Evolutionary conservation across 2,888 invertebrate species (phyloP).

Genomic region (Tipula vernalis): DNA sequence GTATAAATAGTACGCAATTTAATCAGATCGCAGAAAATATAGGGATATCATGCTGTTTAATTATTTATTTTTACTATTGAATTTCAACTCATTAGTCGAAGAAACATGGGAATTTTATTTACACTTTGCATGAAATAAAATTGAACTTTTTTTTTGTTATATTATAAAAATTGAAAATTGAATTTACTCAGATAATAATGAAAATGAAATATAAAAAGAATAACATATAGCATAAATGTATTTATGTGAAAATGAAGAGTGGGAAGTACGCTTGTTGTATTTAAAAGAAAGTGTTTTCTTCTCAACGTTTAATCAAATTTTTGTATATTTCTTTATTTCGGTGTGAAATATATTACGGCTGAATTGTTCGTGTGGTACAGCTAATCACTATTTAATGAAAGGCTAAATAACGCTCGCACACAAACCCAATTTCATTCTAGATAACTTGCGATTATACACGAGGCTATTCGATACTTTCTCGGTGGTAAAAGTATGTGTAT

Average conservation of each 20-base stretch:
- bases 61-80: background rate
- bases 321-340: background rate
- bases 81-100: background rate
- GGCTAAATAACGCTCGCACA: no score
- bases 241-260: background rate
- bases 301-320: background rate
- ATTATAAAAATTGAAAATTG: background rate
- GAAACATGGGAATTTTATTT: background rate
- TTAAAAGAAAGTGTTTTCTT: background rate
- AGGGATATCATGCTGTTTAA: background rate
- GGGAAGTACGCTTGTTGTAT: background rate
- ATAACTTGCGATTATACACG: no score
- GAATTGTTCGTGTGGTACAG: background rate
- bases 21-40: background rate
- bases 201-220: background rate
- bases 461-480: no score
- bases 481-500: no score
- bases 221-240: background rate
- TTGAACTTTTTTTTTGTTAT: background rate
- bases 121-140: background rate
- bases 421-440: no score
- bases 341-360: background rate
- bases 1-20: background rate
- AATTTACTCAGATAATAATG: background rate
- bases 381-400: no score